phyloP scores from a whole-genome alignment of 2,888 invertebrate genomes.

The Peribatodes rhomboidaria region DNA sequence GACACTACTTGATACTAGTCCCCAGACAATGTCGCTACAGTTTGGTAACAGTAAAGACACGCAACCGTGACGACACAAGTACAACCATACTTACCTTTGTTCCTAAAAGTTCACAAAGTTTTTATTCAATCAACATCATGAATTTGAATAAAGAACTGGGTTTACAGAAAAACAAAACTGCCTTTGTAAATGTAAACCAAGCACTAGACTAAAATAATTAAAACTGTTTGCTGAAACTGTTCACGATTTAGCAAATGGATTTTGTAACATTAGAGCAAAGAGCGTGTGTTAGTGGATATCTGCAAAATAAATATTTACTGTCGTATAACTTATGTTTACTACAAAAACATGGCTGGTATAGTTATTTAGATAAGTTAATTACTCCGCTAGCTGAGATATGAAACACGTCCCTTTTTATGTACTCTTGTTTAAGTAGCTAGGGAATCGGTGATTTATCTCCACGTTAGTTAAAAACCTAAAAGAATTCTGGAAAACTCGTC shows the following conservation, averaged over 20 bases:
- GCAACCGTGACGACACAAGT: no score
- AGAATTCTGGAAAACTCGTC: constrained; percentile 15
- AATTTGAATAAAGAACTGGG: no score
- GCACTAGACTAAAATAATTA: constrained; percentile 14
- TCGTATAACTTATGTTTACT: background rate
- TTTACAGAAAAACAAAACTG: background rate
- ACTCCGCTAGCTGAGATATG: background rate
- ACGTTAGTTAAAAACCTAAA: constrained; percentile 16
- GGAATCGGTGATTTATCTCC: constrained; percentile 14
- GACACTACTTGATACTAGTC: no score
- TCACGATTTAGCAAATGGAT: constrained; percentile 17
- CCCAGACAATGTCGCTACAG: no score
- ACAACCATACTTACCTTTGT: no score
- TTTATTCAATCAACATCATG: no score
- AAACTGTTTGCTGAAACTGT: background rate
- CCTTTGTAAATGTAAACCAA: background rate
- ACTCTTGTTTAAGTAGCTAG: constrained; percentile 1
- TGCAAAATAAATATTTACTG: background rate
- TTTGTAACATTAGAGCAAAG: constrained; percentile 1
- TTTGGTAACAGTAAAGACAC: no score
- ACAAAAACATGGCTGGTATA: background rate
- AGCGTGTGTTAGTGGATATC: background rate
- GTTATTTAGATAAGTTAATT: constrained; percentile 2
- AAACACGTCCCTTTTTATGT: constrained; percentile 1
- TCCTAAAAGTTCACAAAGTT: no score